A percentile compares a stretch with the other conserved stretches of the same genome.
phyloP scores from a whole-genome alignment of 2,888 invertebrate genomes.

The Ferdinandea cuprea region DNA sequence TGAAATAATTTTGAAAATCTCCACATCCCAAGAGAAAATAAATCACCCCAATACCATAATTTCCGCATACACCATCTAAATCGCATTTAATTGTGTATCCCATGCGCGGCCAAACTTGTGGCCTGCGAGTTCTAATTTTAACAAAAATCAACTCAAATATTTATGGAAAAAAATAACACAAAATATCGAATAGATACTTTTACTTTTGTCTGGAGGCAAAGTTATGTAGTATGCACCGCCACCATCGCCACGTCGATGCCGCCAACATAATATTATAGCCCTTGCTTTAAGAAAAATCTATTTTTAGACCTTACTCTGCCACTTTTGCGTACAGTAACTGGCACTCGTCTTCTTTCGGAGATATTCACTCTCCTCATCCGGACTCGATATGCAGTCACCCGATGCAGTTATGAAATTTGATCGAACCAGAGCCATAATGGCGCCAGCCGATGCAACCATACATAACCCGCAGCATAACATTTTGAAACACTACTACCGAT shows the following conservation, averaged over 20 bases:
- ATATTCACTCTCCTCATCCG: constrained; percentile 20
- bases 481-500: constrained; percentile 53
- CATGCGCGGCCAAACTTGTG: constrained; percentile 15
- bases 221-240: constrained; percentile 11
- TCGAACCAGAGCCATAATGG: constrained; percentile 71
- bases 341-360: constrained; percentile 4
- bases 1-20: constrained; percentile 28
- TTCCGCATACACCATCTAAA: constrained; percentile 42
- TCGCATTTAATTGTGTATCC: constrained; percentile 16
- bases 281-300: constrained; percentile 52
- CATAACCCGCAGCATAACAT: constrained; percentile 28
- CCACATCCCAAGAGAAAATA: constrained; percentile 14
- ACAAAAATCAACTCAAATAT: constrained; percentile 58
- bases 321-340: constrained; percentile 15
- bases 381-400: constrained; percentile 67
- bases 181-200: constrained; percentile 57
- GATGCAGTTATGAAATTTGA: constrained; percentile 74
- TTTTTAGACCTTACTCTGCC: constrained; percentile 39
- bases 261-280: constrained; percentile 18
- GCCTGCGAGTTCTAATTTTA: constrained; percentile 56
- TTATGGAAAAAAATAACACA: constrained; percentile 62
- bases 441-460: constrained; percentile 50
- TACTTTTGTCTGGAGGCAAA: constrained; percentile 66
- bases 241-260: constrained; percentile 8
- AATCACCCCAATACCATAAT: constrained; percentile 47